Percentiles rank a stretch among this genome's conserved stretches.
Conservation (phyloP, 92 coral and sea anemone genomes). For the Zoanthus gigantus region DNA sequence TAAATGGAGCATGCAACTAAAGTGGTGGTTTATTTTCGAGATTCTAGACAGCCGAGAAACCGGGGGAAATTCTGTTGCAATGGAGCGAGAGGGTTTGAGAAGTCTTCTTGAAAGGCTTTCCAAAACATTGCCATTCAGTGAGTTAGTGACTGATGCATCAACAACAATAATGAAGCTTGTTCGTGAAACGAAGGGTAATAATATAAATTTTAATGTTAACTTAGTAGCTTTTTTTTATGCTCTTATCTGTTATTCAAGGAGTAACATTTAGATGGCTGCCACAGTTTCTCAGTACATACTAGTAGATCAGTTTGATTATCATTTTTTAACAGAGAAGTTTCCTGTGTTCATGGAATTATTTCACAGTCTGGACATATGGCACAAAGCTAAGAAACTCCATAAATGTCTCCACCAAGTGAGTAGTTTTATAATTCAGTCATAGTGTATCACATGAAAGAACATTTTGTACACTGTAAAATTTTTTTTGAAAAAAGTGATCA, state of each 20-base stretch:
- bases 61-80: background rate
- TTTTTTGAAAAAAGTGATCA: background rate
- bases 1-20: background rate
- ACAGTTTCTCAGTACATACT: background rate
- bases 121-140: background rate
- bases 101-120: background rate
- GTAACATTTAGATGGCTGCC: background rate
- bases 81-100: background rate
- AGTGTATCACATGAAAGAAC: background rate
- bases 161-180: background rate
- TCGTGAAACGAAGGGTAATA: slow-evolving; percentile 2
- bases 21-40: background rate
- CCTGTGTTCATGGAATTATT: slow-evolving; percentile 11
- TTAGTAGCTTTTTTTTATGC: background rate
- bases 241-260: background rate
- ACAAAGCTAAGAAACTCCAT: background rate
- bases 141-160: background rate
- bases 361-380: background rate
- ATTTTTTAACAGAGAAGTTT: background rate
- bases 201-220: background rate
- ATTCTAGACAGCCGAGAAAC: background rate
- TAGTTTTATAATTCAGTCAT: background rate
- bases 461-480: background rate
- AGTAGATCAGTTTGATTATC: background rate
- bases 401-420: slow-evolving; percentile 3